Percentiles rank a stretch among this genome's conserved stretches.
Evolutionary conservation across 2,888 invertebrate species (phyloP).

Genomic region (Azorinus chamasolen): DNA sequence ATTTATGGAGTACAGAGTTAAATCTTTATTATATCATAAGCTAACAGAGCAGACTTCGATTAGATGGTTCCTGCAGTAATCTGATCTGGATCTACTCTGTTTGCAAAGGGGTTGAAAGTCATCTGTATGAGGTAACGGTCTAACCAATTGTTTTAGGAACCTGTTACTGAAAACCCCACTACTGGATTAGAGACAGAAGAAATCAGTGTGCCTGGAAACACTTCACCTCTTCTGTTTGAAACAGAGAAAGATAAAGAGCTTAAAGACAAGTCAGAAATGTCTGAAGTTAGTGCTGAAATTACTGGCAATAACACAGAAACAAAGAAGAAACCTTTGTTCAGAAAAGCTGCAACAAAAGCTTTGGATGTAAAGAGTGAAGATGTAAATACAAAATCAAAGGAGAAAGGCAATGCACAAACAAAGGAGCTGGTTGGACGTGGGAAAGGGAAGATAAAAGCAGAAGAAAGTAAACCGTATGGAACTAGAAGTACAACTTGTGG

Average conservation of each 20-base stretch:
- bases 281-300: not conserved
- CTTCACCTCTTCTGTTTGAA: constrained; percentile 16
- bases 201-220: too few relatives aligned
- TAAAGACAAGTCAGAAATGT: not conserved
- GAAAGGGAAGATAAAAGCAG: not conserved
- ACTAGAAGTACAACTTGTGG: not conserved
- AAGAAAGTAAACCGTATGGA: not conserved
- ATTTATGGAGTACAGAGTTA: too few relatives aligned
- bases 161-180: not conserved
- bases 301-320: not conserved
- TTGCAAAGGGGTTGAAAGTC: not conserved
- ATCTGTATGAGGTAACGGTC: not conserved
- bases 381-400: constrained; percentile 12
- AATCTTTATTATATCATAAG: too few relatives aligned
- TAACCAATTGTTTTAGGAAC: not conserved
- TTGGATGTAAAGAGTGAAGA: not conserved
- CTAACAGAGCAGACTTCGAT: too few relatives aligned
- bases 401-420: constrained; percentile 20
- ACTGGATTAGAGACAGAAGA: too few relatives aligned
- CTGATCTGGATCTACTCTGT: too few relatives aligned
- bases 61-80: too few relatives aligned
- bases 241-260: not conserved
- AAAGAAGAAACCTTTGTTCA: constrained; percentile 18
- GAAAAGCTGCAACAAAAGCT: constrained; percentile 4
- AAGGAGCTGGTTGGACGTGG: not conserved